A percentile compares a stretch with the other conserved stretches of the same genome.
Conservation (phyloP, 2,888 invertebrate species). For the Drosophila picticornis region DNA sequence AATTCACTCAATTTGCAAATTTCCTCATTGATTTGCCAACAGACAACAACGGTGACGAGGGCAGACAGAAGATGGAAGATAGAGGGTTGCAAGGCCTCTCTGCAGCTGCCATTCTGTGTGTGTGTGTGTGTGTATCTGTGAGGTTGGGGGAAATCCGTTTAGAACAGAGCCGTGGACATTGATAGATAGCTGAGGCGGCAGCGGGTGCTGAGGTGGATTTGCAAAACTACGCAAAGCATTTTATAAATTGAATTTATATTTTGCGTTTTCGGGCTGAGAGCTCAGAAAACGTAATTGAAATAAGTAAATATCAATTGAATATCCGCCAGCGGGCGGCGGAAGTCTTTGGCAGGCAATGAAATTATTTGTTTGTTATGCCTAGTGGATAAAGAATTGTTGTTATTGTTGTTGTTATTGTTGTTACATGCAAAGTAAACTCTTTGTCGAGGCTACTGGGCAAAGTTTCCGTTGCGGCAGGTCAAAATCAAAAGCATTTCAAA, state of each 20-base stretch:
- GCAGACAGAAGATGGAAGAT: slow-evolving; percentile 4
- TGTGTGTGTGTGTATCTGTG: slow-evolving; percentile 1
- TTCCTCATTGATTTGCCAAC: slow-evolving; percentile 77
- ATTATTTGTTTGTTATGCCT: slow-evolving; percentile 55
- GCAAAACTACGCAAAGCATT: slow-evolving; percentile 76
- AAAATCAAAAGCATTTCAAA: slow-evolving; percentile 42
- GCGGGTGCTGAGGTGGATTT: slow-evolving; percentile 4
- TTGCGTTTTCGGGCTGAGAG: slow-evolving; percentile 44
- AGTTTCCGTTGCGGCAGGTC: slow-evolving; percentile 73
- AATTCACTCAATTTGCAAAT: slow-evolving; percentile 72
- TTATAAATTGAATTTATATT: slow-evolving; percentile 76
- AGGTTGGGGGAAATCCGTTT: slow-evolving; percentile 1
- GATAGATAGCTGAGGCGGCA: slow-evolving; percentile 31
- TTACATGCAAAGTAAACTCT: slow-evolving; percentile 29
- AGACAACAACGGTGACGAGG: slow-evolving; percentile 44
- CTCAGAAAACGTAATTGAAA: slow-evolving; percentile 72
- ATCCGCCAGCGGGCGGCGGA: slow-evolving; percentile 69
- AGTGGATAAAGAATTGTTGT: slow-evolving; percentile 29
- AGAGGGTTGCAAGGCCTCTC: slow-evolving; percentile 6
- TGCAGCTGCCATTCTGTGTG: slow-evolving; percentile 16
- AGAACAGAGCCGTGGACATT: slow-evolving; percentile 32
- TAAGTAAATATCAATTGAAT: slow-evolving; percentile 78
- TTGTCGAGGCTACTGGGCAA: slow-evolving; percentile 22
- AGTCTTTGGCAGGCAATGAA: slow-evolving; percentile 71
- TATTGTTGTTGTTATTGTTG: slow-evolving; percentile 14